Percentiles rank a stretch among this genome's conserved stretches.
Evolutionary conservation across 2,888 invertebrate species (phyloP).

Genomic region (Parasteatoda lunata): DNA sequence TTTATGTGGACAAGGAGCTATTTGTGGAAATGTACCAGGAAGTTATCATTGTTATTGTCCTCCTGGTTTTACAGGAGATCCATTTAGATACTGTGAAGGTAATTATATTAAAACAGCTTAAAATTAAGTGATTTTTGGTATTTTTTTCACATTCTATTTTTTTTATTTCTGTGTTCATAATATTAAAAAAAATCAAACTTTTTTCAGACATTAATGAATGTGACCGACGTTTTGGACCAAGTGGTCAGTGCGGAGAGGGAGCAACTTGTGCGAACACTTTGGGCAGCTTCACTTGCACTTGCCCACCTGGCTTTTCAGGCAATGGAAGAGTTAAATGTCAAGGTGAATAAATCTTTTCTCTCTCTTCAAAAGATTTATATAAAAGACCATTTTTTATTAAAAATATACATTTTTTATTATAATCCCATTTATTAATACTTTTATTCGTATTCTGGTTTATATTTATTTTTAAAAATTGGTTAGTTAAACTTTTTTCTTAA

Average conservation of each 20-base stretch:
- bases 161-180: neutral
- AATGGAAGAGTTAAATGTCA: slow-evolving; percentile 84
- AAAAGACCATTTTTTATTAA: no score
- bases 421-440: neutral
- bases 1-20: slow-evolving; percentile 87
- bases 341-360: slow-evolving; percentile 75
- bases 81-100: slow-evolving; percentile 77
- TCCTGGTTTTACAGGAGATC: slow-evolving; percentile 89
- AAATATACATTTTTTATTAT: no score
- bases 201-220: slow-evolving; percentile 87
- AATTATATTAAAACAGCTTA: neutral
- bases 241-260: slow-evolving; percentile 85
- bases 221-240: slow-evolving; percentile 74
- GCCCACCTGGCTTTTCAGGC: slow-evolving; percentile 86
- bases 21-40: slow-evolving; percentile 87
- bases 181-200: neutral
- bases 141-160: neutral
- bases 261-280: slow-evolving; percentile 86
- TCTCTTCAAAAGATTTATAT: no score
- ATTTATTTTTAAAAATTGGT: neutral
- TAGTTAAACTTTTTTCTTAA: neutral
- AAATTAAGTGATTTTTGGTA: neutral
- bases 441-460: neutral
- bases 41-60: slow-evolving; percentile 88
- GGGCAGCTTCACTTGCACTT: slow-evolving; percentile 86